phyloP scores from a whole-genome alignment of 2,888 invertebrate genomes.

The Sphaeridia pumilis region DNA sequence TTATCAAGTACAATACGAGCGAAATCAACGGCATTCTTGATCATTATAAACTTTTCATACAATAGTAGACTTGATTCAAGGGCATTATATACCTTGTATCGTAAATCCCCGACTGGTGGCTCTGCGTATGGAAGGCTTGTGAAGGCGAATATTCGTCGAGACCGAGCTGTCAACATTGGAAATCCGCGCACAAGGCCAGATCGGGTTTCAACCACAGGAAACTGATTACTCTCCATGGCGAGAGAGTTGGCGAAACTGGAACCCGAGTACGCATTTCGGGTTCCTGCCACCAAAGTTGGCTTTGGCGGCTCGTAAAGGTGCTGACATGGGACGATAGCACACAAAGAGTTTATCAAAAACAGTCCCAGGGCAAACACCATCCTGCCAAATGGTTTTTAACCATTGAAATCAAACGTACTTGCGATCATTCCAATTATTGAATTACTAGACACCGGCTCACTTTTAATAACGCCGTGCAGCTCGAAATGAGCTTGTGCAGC shows the following conservation, averaged over 20 bases:
- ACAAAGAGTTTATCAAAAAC: conserved; percentile 23
- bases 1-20: too few species aligned
- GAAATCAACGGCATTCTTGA: too few species aligned
- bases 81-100: conserved; percentile 18
- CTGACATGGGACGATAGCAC: conserved; percentile 24
- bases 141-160: conserved; percentile 23
- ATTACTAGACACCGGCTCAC: too few species aligned
- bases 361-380: conserved; percentile 23
- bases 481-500: too few species aligned
- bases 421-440: too few species aligned
- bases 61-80: too few species aligned
- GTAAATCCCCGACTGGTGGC: conserved; percentile 19
- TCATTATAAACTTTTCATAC: too few species aligned
- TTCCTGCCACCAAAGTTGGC: background rate
- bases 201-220: conserved; percentile 13
- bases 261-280: background rate
- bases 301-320: conserved; percentile 16
- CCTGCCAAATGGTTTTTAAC: too few species aligned
- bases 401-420: too few species aligned
- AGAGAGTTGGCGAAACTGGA: conserved; percentile 1
- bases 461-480: too few species aligned
- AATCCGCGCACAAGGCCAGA: conserved; percentile 20
- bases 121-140: conserved; percentile 26
- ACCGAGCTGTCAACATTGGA: conserved; percentile 21
- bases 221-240: conserved; percentile 11